Evolutionary conservation across 2,888 invertebrate genomes (phyloP), one percentile per base, ranked within the genome.

Genomic region (Shargacucullia verbasci): DNA sequence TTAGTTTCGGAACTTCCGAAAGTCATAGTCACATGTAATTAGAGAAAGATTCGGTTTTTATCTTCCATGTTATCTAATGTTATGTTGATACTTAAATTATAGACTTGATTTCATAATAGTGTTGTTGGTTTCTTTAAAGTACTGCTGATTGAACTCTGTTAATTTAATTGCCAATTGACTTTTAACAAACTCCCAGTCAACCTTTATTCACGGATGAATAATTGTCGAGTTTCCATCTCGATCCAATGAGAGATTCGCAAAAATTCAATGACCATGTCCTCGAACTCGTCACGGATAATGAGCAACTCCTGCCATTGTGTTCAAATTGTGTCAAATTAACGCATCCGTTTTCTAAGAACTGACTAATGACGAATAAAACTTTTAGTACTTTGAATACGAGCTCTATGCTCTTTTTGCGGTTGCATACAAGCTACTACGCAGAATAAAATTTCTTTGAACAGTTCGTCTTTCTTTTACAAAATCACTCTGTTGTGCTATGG

Each of bases 261-360:
- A 71, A 69, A 61, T 59, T 56, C 52, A 66, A 48, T 50, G 52
- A 59, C 50, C 46, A 53, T 64, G 59, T 64, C 61, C 62, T 37
- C 48, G 58, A 45, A 31, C 39, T 31, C 65, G 68, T 64, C 76
- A 75, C 67, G 69, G 64, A 35, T 69, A 64, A 65, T 72, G 66
- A 68, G 45, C 65, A 62, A 55, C 66, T 73, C 68, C 67, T 65
- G 61, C 59, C 55, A 73, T 77, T 77, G 76, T 77, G 61, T 78
- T 64, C 57, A 68, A 78, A 75, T 70, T 69, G 70, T 76, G 77
- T 70, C 76, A 71, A 76, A 76, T 76, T 70, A 76, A 76, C 74
- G 62, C 77, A 68, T 76, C 77, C 77, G 74, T 71, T 65, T 76
- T 71, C 77, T 76, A 67, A 76, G 77, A 76, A 76, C 53, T 59